phyloP scores from a whole-genome alignment of 2,797 vertebrate genomes.

The Lemur catta region DNA sequence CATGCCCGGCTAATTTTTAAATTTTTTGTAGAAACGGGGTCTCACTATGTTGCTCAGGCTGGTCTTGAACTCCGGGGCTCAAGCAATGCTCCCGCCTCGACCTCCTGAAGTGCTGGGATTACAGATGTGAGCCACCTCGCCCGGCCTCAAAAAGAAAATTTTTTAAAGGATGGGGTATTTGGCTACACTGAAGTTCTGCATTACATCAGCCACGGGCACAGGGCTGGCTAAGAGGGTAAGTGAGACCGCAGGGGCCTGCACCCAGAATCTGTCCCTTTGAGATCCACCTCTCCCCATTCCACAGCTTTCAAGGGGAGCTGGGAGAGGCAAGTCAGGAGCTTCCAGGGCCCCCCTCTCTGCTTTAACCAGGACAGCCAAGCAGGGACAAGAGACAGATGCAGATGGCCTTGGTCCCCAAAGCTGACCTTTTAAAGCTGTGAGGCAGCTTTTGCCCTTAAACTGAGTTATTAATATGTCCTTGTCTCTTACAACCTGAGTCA shows the following conservation, averaged over 20 bases:
- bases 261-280: not conserved
- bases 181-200: not conserved
- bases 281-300: not conserved
- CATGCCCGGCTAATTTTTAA: too few species aligned
- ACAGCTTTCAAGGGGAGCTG: not conserved
- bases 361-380: not conserved
- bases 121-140: rapidly evolving
- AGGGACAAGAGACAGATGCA: not conserved
- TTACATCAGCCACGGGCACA: not conserved
- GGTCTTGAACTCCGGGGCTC: too few species aligned
- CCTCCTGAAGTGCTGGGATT: not conserved
- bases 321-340: not conserved
- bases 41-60: not conserved
- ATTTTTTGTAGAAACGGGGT: not conserved
- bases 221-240: not conserved
- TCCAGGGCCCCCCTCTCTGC: not conserved
- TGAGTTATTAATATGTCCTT: not conserved
- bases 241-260: not conserved
- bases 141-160: rapidly evolving
- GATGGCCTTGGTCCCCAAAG: not conserved
- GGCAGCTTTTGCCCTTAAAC: not conserved
- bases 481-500: not conserved
- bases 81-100: not conserved
- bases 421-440: not conserved
- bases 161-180: not conserved